Evolutionary conservation across 2,888 invertebrate species (phyloP).

Genomic region (Carterocephalus palaemon): DNA sequence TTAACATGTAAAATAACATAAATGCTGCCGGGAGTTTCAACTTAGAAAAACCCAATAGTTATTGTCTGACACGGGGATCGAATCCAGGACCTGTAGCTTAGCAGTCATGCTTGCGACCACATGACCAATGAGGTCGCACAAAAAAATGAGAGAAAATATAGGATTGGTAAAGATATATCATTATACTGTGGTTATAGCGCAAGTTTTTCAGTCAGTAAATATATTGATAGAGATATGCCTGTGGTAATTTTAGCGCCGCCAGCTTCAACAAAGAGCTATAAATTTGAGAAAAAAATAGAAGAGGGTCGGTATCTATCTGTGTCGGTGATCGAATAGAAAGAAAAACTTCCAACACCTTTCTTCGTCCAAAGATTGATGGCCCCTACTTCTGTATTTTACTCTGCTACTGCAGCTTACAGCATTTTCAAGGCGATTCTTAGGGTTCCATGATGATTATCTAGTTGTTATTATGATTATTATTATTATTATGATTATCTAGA

Average conservation of each 20-base stretch:
- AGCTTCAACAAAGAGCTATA: conserved; percentile 11
- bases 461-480: conserved; percentile 6
- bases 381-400: conserved; percentile 13
- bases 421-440: conserved; percentile 17
- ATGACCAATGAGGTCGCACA: too few relatives aligned
- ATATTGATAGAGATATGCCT: too few relatives aligned
- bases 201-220: conserved; percentile 9
- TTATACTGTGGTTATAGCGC: too few relatives aligned
- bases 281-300: conserved; percentile 18
- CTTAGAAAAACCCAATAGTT: too few relatives aligned
- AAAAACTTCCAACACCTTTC: conserved; percentile 24
- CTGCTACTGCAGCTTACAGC: conserved; percentile 12
- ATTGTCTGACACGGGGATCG: too few relatives aligned
- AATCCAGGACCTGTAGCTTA: too few relatives aligned
- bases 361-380: conserved; percentile 19
- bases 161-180: too few relatives aligned
- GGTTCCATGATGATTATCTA: conserved; percentile 3
- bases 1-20: too few relatives aligned
- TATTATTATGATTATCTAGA: too few relatives aligned
- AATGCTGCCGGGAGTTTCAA: too few relatives aligned
- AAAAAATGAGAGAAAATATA: too few relatives aligned
- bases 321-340: conserved; percentile 20
- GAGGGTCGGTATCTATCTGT: conserved; percentile 18
- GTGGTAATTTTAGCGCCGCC: conserved; percentile 10
- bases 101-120: too few relatives aligned